Conservation (phyloP, 2,113 vertebrate species). For the Genyomyrus donnyi region DNA sequence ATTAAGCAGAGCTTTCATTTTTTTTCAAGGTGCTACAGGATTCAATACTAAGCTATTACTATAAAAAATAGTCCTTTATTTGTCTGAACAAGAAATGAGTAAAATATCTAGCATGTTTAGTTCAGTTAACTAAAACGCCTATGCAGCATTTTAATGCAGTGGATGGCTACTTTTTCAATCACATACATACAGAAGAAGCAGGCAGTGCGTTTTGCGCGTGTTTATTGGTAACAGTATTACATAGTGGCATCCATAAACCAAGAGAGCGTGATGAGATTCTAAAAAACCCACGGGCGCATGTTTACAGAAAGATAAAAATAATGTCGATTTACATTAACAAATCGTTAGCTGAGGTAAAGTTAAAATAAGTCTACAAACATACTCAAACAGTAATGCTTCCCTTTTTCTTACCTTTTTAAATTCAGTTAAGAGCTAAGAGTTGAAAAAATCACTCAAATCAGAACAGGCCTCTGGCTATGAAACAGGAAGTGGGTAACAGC, state of each 20-base stretch:
- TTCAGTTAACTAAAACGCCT: background rate
- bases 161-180: no score
- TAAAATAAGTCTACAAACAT: constrained; percentile 93
- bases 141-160: background rate
- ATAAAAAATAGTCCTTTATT: background rate
- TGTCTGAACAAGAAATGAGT: background rate
- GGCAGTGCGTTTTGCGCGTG: constrained; percentile 66
- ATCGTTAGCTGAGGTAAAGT: constrained; percentile 93
- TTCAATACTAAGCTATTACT: background rate
- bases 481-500: constrained; percentile 58
- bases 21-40: background rate
- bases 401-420: constrained; percentile 55
- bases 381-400: constrained; percentile 79
- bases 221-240: constrained; percentile 98
- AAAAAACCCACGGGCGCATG: constrained; percentile 85
- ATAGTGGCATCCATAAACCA: constrained; percentile 92
- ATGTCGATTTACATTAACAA: constrained; percentile 87
- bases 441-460: constrained; percentile 48
- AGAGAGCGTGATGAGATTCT: constrained; percentile 65
- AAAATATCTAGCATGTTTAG: background rate
- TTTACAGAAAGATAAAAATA: constrained; percentile 93
- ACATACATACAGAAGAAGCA: background rate
- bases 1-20: background rate
- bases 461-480: constrained; percentile 64
- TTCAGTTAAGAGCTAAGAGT: constrained; percentile 41